A percentile compares a stretch with the other conserved stretches of the same genome.
phyloP scores from a whole-genome alignment of 2,113 vertebrate species.

The Ceyx margarethae region DNA sequence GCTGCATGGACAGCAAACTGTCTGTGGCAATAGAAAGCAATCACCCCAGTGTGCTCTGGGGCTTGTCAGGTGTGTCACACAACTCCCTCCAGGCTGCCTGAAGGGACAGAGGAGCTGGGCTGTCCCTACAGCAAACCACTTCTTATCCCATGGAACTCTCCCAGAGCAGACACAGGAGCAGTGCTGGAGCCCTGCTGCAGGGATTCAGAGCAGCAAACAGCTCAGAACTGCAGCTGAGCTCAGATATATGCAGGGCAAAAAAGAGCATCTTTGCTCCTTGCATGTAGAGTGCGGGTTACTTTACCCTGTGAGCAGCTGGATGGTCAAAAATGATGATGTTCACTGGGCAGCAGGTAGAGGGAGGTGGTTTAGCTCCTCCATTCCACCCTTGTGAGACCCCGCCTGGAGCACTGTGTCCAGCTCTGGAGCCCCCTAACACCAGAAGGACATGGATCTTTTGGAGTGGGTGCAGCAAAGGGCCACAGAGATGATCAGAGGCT shows the following conservation, averaged over 20 bases:
- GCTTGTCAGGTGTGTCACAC: not conserved
- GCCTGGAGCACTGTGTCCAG: too few relatives aligned
- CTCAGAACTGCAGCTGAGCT: not conserved
- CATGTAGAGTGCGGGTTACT: not conserved
- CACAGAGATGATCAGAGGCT: too few relatives aligned
- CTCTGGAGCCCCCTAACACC: too few relatives aligned
- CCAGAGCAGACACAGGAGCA: not conserved
- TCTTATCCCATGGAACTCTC: not conserved
- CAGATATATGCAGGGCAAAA: not conserved
- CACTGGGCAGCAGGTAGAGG: not conserved
- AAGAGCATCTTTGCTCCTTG: not conserved
- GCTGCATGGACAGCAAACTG: fast-evolving
- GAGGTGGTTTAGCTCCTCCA: too few relatives aligned
- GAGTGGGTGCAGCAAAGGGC: too few relatives aligned
- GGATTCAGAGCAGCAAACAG: not conserved
- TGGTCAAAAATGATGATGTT: not conserved
- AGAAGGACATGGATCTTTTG: too few relatives aligned
- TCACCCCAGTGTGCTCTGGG: not conserved
- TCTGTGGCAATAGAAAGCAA: not conserved
- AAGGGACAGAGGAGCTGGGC: not conserved
- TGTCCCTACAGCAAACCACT: not conserved
- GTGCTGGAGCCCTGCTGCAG: not conserved
- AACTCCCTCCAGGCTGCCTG: not conserved
- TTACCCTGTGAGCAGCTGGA: not conserved
- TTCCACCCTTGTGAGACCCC: too few relatives aligned